phyloP scores from a whole-genome alignment of 2,797 vertebrate species.

The Lepus townsendii region DNA sequence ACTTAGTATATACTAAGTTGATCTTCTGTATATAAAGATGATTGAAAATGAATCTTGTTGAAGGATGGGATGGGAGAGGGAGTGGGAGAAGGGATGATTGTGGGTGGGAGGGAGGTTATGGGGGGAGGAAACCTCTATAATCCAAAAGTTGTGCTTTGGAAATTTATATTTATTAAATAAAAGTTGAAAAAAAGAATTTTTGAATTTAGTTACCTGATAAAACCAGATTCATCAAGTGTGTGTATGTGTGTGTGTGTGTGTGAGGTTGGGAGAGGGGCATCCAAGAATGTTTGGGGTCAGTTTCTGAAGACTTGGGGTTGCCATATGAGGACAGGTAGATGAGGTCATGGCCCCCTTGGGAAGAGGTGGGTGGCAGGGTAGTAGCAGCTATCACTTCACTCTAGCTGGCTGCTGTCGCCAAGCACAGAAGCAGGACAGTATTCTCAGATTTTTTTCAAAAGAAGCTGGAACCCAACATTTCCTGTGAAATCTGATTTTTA shows the following conservation, averaged over 20 bases:
- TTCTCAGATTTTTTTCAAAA: background rate
- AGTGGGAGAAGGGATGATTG: too few relatives aligned
- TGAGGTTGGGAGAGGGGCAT: background rate
- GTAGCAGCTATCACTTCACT: background rate
- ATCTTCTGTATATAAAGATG: too few relatives aligned
- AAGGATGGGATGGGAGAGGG: too few relatives aligned
- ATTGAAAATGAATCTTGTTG: too few relatives aligned
- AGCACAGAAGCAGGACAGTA: background rate
- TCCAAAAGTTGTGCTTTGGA: too few relatives aligned
- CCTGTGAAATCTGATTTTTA: conserved; percentile 11
- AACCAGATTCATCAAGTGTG: background rate
- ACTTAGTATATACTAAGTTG: too few relatives aligned
- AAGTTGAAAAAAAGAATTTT: background rate
- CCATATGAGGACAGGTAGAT: background rate
- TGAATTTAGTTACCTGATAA: background rate
- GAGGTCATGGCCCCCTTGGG: background rate
- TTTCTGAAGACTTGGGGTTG: background rate
- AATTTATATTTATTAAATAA: too few relatives aligned
- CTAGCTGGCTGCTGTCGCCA: background rate
- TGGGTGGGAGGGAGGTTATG: too few relatives aligned
- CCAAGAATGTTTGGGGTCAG: background rate
- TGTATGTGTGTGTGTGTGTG: background rate
- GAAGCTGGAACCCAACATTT: background rate
- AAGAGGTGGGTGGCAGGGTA: background rate
- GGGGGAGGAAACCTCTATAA: too few relatives aligned